A percentile compares a stretch with the other conserved stretches of the same genome.
Evolutionary conservation across 2,888 invertebrate genomes (phyloP).

Genomic region (Pharmacophagus antenor): DNA sequence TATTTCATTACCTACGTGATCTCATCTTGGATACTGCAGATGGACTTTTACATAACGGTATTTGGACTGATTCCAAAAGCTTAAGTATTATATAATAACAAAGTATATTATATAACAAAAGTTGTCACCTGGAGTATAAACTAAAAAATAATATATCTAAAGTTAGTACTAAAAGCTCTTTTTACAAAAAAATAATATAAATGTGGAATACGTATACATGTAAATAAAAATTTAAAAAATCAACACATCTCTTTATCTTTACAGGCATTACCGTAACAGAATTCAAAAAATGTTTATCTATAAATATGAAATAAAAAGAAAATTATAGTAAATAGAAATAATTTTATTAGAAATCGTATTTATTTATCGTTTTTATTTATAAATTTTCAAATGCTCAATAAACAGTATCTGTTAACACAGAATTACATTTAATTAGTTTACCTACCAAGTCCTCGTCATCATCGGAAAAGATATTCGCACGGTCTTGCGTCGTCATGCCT

Average conservation of each 20-base stretch:
- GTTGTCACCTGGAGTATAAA: neutral
- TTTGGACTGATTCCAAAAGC: slow-evolving; percentile 42
- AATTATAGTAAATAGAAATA: neutral
- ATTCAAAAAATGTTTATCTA: neutral
- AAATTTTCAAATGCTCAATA: neutral
- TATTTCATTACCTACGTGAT: slow-evolving; percentile 13
- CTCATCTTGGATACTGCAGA: slow-evolving; percentile 39
- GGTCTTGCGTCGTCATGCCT: slow-evolving; percentile 71
- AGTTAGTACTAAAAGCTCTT: too few species aligned
- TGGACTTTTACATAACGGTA: slow-evolving; percentile 43
- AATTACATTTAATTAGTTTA: slow-evolving; percentile 23
- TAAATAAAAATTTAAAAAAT: too few species aligned
- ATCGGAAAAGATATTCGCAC: slow-evolving; percentile 70
- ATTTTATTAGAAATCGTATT: too few species aligned
- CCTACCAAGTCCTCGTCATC: slow-evolving; percentile 75
- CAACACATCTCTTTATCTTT: too few species aligned
- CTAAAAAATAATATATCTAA: too few species aligned
- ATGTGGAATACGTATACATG: too few species aligned
- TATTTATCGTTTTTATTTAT: too few species aligned
- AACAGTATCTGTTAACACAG: neutral
- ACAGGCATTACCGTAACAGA: too few species aligned
- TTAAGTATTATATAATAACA: slow-evolving; percentile 23
- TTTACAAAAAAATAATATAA: too few species aligned
- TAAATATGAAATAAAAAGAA: neutral
- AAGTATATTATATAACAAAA: slow-evolving; percentile 25